Evolutionary conservation across 2,888 invertebrate species (phyloP), one percentile per base, ranked within the genome.

Genomic region (Ophion ellenae): DNA sequence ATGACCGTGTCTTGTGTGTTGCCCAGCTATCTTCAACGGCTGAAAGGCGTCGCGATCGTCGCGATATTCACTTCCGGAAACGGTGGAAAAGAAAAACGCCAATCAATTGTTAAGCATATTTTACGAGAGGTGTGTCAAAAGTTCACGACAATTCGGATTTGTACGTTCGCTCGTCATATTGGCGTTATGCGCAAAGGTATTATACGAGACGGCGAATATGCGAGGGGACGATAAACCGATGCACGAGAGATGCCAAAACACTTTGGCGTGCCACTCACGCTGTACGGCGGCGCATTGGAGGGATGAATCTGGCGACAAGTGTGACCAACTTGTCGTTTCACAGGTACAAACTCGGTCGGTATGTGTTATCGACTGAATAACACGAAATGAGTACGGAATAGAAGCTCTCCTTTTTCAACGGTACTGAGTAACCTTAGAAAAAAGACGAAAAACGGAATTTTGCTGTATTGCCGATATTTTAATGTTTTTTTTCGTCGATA

Each of bases 131-230:
- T 57, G 17, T 36, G 61, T 53, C 11, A 70, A 24, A 73, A 77
- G 10, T 77, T 28, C 67, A 61, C 53, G 63, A 59, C 36, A 73
- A 67, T 63, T 24, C 14, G 59, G 47, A 45, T 59, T 40, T 36
- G 20, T 61, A 61, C 57, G 81, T 67, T 67, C 73, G 73, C 67
- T 77, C 84, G 81, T 71, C 81, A 77, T 76, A 81, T 84, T 74
- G 20, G 61, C 81, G 71, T 77, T 71, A 53, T 45, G 24, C 57
- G 32, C 64, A 63, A 61, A 57, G 53, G 40, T 32, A 66, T 28
- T 28, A 24, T 24, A 53, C 59, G 73, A 78, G 45, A n/a, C 2
- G 10, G 24, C 17, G 40, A 45, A 63, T 20, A 67, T 57, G 24
- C 14, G 57, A 67, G 20, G 66, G 36, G 67, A 40, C 36, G 67